phyloP scores from a whole-genome alignment of 1,140 invertebrate species.

The Drepana arcuata region DNA sequence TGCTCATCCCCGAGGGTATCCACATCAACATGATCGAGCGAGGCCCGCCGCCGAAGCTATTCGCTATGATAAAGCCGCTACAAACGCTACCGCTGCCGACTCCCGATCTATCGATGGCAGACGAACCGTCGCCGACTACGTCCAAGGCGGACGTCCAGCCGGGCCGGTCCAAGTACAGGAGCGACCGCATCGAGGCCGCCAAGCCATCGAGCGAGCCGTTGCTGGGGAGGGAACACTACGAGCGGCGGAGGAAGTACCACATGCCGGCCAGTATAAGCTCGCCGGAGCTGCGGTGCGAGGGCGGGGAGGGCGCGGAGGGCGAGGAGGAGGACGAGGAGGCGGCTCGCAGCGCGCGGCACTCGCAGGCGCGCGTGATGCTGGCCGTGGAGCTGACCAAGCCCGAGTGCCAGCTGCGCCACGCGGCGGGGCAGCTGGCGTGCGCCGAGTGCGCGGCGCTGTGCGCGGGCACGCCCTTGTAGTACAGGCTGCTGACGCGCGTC shows the following conservation, averaged over 20 bases:
- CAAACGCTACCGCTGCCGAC: conserved; percentile 23
- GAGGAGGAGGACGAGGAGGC: conserved; percentile 42
- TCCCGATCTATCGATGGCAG: conserved; percentile 15
- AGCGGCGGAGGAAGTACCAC: conserved; percentile 26
- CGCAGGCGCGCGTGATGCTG: conserved; percentile 49
- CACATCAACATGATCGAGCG: conserved; percentile 76
- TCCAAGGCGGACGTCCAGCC: conserved; percentile 16
- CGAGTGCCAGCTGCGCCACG: conserved; percentile 26
- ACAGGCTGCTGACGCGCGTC: conserved; percentile 63
- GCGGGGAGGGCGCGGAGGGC: conserved; percentile 48
- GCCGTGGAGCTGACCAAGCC: conserved; percentile 53
- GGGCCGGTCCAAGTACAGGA: neutral
- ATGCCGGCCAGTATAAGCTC: conserved; percentile 29
- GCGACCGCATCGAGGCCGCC: neutral
- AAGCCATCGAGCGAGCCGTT: neutral
- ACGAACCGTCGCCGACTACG: conserved; percentile 20
- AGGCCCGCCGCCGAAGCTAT: conserved; percentile 53
- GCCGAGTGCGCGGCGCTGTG: conserved; percentile 30
- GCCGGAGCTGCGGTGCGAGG: conserved; percentile 33
- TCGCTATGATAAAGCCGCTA: conserved; percentile 39
- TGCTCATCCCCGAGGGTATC: conserved; percentile 65
- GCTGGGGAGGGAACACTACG: neutral
- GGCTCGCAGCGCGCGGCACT: conserved; percentile 60
- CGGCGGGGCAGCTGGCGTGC: conserved; percentile 29
- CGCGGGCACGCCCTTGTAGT: conserved; percentile 60